Evolutionary conservation across 2,888 invertebrate genomes (phyloP), one percentile per base, ranked within the genome.

Genomic region (Ectemnius cavifrons): DNA sequence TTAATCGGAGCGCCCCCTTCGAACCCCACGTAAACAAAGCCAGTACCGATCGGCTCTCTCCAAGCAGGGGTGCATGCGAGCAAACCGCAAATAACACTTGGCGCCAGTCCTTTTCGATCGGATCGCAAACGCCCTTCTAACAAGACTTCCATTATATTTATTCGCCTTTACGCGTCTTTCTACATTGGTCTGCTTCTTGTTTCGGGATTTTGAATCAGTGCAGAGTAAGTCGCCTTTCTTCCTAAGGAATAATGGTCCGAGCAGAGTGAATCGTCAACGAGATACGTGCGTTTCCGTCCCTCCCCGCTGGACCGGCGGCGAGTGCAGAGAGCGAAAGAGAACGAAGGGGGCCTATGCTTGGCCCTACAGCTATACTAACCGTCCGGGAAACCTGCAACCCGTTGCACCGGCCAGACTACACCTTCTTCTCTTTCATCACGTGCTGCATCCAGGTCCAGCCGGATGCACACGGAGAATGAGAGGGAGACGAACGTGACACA

Each of bases 351-450:
- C 37, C 37, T 23, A 1, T 3, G 23, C 23, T 23, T 23, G 58
- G 65, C 61, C 78, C 70, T 72, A 77, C 60, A 59, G 62, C 49
- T 68, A 65, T 86, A 86, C 83, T 86, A 81, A 83, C 80, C 84
- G 72, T 86, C 77, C 77, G 72, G 68, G 76, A 86, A 84, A 86
- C 84, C 76, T 86, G 75, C 67, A 78, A 87, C 85, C 82, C 65
- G 85, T 81, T 71, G 75, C 72, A 78, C 81, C 82, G 79, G 83
- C 80, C 79, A 67, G 79, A 74, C 76, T 82, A 75, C 81, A 84
- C 76, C 83, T 86, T 81, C 80, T 85, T 86, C 85, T 80, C 83
- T 85, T 83, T 83, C 84, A 77, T 85, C 86, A 83, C 85, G 84
- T 87, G 86, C 78, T 72, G 60, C 63, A 37, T 45, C 37, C 37